Evolutionary conservation across 1,140 invertebrate species (phyloP), one percentile per base, ranked within the genome.

Genomic region (Macrobrachium nipponense): DNA sequence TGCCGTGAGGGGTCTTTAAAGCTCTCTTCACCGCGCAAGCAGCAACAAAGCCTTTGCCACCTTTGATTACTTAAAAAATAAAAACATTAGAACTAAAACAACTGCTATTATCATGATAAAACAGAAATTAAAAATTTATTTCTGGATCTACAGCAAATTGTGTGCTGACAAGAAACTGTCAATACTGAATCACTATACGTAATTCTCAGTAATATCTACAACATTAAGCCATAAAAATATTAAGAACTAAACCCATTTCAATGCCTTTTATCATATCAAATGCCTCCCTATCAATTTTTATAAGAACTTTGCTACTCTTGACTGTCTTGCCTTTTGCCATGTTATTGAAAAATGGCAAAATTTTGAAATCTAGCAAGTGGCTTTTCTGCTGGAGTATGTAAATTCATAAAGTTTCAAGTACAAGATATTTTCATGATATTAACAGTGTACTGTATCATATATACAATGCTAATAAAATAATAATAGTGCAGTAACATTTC

Each of bases 191-290:
- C 61, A 66, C 66, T 77, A 84, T n/a, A n/a, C n/a, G n/a, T n/a
- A 68, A 77, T 77, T 77, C 60, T 77, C 62, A 51, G 43, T 66
- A 70, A 78, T 44, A 64, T 68, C 75, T 76, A 84, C 82, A 84
- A 84, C 82, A 84, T 78, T 64, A 77, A 83, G 81, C 81, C 81
- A 83, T 76, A 76, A 83, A 82, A 76, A 76, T 76, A 84, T 77
- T 78, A 85, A 70, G 76, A 85, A 85, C 82, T 70, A 27, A 78
- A 68, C 51, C 59, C 66, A 79, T 64, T 36, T 76, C 73, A 83
- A 76, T 85, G 68, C 76, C 20, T 85, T 70, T 83, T 36, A 36
- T 36, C 62, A 83, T 44, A 82, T 70, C 43, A 72, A 59, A 20
- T 82, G 44, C 68, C 80, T 82, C 66, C 23, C 43, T 72, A 59